phyloP scores from a whole-genome alignment of 2,888 invertebrate species.

The Listrodromus nycthemerus region DNA sequence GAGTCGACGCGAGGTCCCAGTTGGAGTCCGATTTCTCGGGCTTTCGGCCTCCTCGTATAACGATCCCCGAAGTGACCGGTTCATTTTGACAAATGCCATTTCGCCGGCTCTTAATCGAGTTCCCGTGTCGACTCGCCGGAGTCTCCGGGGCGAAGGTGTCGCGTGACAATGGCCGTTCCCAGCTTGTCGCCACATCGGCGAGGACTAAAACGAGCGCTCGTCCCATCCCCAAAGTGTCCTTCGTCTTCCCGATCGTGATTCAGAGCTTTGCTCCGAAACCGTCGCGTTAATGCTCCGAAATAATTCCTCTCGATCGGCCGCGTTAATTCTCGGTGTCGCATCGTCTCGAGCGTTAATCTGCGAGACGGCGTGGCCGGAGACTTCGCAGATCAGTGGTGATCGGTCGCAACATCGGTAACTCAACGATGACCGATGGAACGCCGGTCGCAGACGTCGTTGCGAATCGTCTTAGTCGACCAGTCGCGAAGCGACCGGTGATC shows the following conservation, averaged over 20 bases:
- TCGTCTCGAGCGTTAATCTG: slow-evolving; percentile 42
- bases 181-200: slow-evolving; percentile 62
- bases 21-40: no score
- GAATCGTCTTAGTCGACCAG: slow-evolving; percentile 19
- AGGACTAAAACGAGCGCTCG: slow-evolving; percentile 73
- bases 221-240: slow-evolving; percentile 56
- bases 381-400: slow-evolving; percentile 12
- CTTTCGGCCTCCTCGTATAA: no score
- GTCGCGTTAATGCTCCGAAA: slow-evolving; percentile 12
- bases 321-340: slow-evolving; percentile 27
- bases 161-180: slow-evolving; percentile 6
- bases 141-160: slow-evolving; percentile 13
- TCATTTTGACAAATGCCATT: slow-evolving; percentile 76
- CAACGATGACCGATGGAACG: slow-evolving; percentile 47
- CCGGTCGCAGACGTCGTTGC: slow-evolving; percentile 40
- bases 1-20: slow-evolving; percentile 39
- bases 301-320: slow-evolving; percentile 16
- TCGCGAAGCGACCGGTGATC: slow-evolving; percentile 45
- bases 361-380: slow-evolving; percentile 9
- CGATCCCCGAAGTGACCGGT: slow-evolving; percentile 32
- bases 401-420: slow-evolving; percentile 43
- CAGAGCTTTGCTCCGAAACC: not conserved
- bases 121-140: slow-evolving; percentile 73
- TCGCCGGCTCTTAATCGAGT: slow-evolving; percentile 74
- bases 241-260: slow-evolving; percentile 9